These are phyloP conservation scores for Melanchra persicariae DNA, from an alignment of 2,888 invertebrate genomes.

Conservation along the genomic window DNA sequence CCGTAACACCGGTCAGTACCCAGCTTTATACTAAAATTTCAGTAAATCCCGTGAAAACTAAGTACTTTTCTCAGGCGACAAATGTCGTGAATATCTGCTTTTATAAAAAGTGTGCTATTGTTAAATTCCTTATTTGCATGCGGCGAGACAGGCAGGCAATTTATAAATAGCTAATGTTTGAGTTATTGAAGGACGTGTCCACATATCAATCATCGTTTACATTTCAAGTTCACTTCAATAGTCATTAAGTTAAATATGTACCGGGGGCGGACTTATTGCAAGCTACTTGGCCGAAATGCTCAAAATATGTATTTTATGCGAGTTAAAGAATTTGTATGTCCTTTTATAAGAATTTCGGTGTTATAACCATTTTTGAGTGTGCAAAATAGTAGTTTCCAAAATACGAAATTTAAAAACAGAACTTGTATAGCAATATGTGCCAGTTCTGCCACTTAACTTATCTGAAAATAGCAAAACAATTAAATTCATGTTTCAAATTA, in stretches of 20 bases:
- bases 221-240: slow-evolving; percentile 67
- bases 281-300: neutral
- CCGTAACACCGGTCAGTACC: no score
- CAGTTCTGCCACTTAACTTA: neutral
- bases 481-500: no score
- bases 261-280: slow-evolving; percentile 30
- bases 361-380: neutral
- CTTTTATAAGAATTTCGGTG: neutral
- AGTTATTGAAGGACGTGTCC: slow-evolving; percentile 49
- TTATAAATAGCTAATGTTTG: slow-evolving; percentile 15
- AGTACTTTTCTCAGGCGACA: neutral
- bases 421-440: no score
- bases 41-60: neutral
- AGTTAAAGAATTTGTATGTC: neutral
- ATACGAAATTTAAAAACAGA: neutral
- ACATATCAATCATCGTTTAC: slow-evolving; percentile 64
- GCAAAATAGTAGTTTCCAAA: neutral
- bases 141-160: slow-evolving; percentile 4
- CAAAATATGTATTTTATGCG: no score
- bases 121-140: slow-evolving; percentile 18
- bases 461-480: neutral
- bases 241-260: slow-evolving; percentile 51
- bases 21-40: neutral
- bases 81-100: neutral
- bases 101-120: slow-evolving; percentile 14